A percentile compares a stretch with the other conserved stretches of the same genome.
Evolutionary conservation across 2,888 invertebrate species (phyloP).

Genomic region (Diploptera punctata): DNA sequence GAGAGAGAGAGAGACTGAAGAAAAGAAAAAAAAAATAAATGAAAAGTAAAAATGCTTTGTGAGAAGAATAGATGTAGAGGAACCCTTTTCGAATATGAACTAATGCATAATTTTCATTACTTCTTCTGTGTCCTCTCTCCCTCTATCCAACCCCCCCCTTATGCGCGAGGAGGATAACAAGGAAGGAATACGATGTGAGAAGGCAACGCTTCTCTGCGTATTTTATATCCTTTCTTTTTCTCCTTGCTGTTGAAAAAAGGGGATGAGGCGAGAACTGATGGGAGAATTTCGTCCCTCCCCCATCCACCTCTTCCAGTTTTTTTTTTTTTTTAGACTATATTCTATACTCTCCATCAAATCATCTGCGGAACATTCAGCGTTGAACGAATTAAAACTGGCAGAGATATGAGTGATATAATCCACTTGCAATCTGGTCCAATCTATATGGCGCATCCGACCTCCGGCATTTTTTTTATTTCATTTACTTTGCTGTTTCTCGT

Average conservation of each 20-base stretch:
- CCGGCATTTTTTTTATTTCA: not conserved
- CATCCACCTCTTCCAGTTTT: not conserved
- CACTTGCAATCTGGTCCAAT: not conserved
- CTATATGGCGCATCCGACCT: not conserved
- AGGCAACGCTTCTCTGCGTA: not conserved
- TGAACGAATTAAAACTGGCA: not conserved
- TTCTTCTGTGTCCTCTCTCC: conserved; percentile 19
- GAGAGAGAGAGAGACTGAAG: no score
- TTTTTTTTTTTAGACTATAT: not conserved
- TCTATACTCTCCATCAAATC: conserved; percentile 16
- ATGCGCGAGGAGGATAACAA: not conserved
- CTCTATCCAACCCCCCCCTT: not conserved
- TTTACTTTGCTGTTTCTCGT: not conserved
- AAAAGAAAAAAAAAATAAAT: conserved; percentile 34
- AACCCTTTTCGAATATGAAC: conserved; percentile 50
- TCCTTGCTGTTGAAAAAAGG: not conserved
- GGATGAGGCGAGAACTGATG: not conserved
- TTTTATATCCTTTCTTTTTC: conserved; percentile 15
- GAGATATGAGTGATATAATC: not conserved
- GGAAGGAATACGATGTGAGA: not conserved
- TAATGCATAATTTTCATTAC: conserved; percentile 54
- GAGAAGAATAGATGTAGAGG: conserved; percentile 40
- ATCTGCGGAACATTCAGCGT: not conserved
- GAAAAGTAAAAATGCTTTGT: conserved; percentile 43
- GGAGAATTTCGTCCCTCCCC: not conserved